phyloP scores from a whole-genome alignment of 2,888 invertebrate genomes.

The Aphelenchoides bicaudatus region DNA sequence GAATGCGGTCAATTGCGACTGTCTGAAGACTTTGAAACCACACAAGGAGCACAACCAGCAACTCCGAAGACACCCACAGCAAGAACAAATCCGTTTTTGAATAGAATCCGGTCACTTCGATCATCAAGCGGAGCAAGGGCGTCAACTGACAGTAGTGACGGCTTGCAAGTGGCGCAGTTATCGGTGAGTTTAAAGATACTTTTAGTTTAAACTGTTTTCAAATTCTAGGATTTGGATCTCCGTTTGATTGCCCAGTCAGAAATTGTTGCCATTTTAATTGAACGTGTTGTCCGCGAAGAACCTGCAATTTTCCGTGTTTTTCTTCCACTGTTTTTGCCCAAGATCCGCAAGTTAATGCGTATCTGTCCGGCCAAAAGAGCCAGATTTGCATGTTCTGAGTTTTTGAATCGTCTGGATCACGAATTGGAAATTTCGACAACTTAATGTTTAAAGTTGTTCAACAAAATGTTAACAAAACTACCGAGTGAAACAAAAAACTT shows the following conservation, averaged over 20 bases:
- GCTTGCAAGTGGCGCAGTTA: slow-evolving; percentile 9
- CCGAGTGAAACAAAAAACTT: background rate
- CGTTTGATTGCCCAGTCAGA: slow-evolving; percentile 35
- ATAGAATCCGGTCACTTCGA: too few species aligned
- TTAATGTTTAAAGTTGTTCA: too few species aligned
- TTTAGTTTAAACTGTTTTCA: slow-evolving; percentile 5
- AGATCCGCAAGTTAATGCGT: slow-evolving; percentile 9
- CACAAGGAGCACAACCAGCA: background rate
- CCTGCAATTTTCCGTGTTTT: slow-evolving; percentile 7
- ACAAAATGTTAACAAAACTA: too few species aligned
- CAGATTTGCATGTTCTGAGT: slow-evolving; percentile 14
- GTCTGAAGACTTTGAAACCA: background rate
- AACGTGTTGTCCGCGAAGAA: slow-evolving; percentile 20
- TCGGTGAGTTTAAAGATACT: background rate
- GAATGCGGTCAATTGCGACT: background rate
- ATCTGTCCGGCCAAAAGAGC: slow-evolving; percentile 19
- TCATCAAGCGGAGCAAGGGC: background rate
- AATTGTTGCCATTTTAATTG: slow-evolving; percentile 29
- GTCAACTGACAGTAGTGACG: slow-evolving; percentile 6
- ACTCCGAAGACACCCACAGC: slow-evolving; percentile 9
- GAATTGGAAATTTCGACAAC: slow-evolving; percentile 14
- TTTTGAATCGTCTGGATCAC: slow-evolving; percentile 14
- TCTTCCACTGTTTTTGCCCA: slow-evolving; percentile 17
- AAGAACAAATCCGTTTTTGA: slow-evolving; percentile 15
- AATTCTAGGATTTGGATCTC: slow-evolving; percentile 32